Conservation (phyloP, 2,888 invertebrate species). For the Callosobruchus maculatus region DNA sequence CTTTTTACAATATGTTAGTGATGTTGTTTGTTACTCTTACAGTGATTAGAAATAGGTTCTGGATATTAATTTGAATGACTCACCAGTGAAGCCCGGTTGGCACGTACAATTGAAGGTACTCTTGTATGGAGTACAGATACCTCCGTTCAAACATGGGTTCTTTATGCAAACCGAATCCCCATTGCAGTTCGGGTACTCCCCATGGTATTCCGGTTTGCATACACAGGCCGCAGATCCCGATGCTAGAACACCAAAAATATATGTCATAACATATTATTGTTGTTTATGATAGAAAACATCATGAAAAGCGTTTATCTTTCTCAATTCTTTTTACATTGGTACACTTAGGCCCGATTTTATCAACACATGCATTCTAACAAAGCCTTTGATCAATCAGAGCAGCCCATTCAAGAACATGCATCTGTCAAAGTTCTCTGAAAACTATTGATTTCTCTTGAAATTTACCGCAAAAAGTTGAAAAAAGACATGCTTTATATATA, state of each 20-base stretch:
- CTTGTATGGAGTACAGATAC: slow-evolving; percentile 58
- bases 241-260: not conserved
- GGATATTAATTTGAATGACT: slow-evolving; percentile 12
- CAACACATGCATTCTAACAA: too few relatives aligned
- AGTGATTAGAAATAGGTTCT: not conserved
- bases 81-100: slow-evolving; percentile 68
- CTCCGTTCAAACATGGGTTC: slow-evolving; percentile 73
- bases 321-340: too few relatives aligned
- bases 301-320: too few relatives aligned
- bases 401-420: too few relatives aligned
- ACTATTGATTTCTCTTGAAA: too few relatives aligned
- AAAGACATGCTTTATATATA: too few relatives aligned
- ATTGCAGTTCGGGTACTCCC: slow-evolving; percentile 50
- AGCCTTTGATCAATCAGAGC: too few relatives aligned
- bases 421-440: too few relatives aligned
- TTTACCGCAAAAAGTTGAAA: too few relatives aligned
- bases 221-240: slow-evolving; percentile 51
- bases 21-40: not conserved
- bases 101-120: slow-evolving; percentile 68
- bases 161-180: slow-evolving; percentile 59
- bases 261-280: too few relatives aligned
- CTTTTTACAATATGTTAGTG: not conserved
- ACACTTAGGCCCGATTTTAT: too few relatives aligned
- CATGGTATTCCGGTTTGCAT: slow-evolving; percentile 63
- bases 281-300: too few relatives aligned